A percentile compares a stretch with the other conserved stretches of the same genome.
Evolutionary conservation across 2,797 vertebrate genomes (phyloP).

Genomic region (Cercopithecus mitis): DNA sequence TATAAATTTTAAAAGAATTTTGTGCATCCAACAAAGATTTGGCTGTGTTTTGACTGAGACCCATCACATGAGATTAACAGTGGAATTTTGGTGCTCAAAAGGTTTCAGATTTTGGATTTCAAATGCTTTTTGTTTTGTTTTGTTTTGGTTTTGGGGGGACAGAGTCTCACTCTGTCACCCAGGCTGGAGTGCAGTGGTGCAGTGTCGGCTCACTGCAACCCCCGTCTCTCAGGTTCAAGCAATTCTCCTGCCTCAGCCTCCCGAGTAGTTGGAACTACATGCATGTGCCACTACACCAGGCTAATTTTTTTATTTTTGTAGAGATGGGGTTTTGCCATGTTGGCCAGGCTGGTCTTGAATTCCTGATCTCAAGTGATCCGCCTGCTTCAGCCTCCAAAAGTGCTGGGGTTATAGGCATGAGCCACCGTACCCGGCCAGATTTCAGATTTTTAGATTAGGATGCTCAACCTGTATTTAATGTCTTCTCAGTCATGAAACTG

Average conservation of each 20-base stretch:
- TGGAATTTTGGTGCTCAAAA: neutral
- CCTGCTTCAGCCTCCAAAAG: neutral
- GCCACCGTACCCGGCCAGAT: fast-evolving
- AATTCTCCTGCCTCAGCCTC: neutral
- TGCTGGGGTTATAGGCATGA: neutral
- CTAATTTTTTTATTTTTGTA: neutral
- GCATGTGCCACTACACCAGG: fast-evolving
- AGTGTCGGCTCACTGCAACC: neutral
- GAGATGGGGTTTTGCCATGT: neutral
- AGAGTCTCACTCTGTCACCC: neutral
- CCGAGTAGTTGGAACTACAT: neutral
- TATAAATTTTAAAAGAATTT: too few relatives aligned
- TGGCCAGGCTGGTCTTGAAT: neutral
- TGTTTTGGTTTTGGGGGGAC: neutral
- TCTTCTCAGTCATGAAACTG: neutral
- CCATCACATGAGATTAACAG: neutral
- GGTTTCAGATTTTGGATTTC: neutral
- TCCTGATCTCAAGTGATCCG: neutral
- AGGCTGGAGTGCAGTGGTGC: neutral
- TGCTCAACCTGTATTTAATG: neutral
- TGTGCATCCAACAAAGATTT: neutral
- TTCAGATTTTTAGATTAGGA: neutral
- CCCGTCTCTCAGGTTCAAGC: neutral
- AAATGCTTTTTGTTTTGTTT: neutral
- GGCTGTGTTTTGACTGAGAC: neutral